These are phyloP conservation scores for Babylonia areolata DNA, from an alignment of 1,140 invertebrate genomes.

Conservation along the genomic window DNA sequence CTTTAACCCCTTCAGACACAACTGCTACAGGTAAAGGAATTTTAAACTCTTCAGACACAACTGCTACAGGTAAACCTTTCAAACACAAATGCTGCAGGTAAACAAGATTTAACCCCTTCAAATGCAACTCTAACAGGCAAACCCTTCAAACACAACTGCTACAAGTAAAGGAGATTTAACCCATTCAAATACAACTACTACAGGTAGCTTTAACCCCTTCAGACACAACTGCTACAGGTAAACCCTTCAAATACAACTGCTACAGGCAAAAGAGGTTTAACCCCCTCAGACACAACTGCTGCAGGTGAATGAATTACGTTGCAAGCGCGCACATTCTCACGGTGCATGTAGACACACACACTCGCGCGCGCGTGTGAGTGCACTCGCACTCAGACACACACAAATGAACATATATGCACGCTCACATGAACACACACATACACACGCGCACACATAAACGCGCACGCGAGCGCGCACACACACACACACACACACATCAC, in stretches of 20 bases:
- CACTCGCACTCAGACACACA: background rate
- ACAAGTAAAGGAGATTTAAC: no score
- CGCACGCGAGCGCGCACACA: background rate
- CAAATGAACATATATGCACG: background rate
- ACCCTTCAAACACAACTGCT: no score
- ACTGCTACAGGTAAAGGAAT: constrained; percentile 69
- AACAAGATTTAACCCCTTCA: constrained; percentile 41
- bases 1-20: constrained; percentile 74
- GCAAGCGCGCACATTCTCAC: background rate
- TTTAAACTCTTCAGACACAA: constrained; percentile 33
- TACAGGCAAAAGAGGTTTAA: no score
- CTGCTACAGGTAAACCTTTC: no score
- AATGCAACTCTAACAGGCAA: constrained; percentile 73
- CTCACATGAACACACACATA: background rate
- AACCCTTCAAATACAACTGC: no score
- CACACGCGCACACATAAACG: background rate
- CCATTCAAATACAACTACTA: no score
- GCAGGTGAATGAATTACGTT: no score
- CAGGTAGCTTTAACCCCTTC: constrained; percentile 74
- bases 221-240: constrained; percentile 74
- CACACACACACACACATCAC: constrained; percentile 6
- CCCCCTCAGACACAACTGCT: no score
- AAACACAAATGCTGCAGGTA: constrained; percentile 66
- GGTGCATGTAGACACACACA: background rate
- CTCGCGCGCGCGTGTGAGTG: background rate